Base-by-base conservation (phyloP, 1,140 invertebrate species). In the Homalodisca vitripennis region DNA sequence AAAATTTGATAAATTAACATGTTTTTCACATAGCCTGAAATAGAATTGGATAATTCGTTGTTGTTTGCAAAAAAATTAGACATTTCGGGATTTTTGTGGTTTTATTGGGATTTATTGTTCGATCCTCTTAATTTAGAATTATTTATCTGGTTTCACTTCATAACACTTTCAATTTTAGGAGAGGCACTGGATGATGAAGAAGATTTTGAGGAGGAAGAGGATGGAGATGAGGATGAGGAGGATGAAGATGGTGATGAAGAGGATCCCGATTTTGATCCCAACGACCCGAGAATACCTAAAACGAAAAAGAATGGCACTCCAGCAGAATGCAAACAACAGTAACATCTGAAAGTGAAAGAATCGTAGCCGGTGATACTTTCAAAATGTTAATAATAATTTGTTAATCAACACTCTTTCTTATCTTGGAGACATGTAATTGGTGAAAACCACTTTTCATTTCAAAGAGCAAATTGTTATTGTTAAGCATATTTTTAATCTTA, bases 111-210 rank as follows among this genome's bases (percentile, higher is more conserved):
- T 24, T 3, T 31, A 34, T 63, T 46, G 20, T 30, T 51, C 12
- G 1, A 66, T 66, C 0, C 60, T 6, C 20, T 55, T 10, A 55
- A 69, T 27, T 32, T 65, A 34, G 68, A 1, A 47, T 62, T 32
- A 67, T 24, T 13, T 30, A 55, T 60, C 68, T 22, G 32, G 48
- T 30, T 67, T 24, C 27, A 67, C 24, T 34, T 34, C 55, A 47
- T 47, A 62, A 47, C 69, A 63, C 31, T 30, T 22, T 67, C 69
- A 65, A 34, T 76, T 76, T 32, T 41, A 83, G 83, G 90, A 51
- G 90, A 92, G 82, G 88, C 86, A 30, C 82, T 92, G 20, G 89
- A 92, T 74, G 86, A 87, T 48, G 90, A 92, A 67, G 91, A 92
- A 67, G 89, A 91, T 51, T 86, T 89, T 64, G 87, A 89, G 63